phyloP scores from a whole-genome alignment of 2,113 vertebrate species.

The Nesogale talazaci region DNA sequence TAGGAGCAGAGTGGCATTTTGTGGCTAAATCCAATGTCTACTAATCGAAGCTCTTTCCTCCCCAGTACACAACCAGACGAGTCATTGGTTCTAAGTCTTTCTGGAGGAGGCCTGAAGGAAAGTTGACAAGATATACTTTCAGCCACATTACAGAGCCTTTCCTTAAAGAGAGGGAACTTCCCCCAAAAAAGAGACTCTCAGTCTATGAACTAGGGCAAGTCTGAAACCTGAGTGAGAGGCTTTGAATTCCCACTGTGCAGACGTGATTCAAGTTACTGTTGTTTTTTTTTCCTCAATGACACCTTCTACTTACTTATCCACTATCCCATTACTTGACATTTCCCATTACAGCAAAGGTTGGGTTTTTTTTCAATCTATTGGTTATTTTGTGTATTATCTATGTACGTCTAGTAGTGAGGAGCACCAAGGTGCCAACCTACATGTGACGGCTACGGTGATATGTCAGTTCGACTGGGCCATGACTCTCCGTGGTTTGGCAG shows the following conservation, averaged over 20 bases:
- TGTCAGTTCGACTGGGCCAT: not conserved
- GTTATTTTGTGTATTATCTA: not conserved
- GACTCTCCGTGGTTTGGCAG: too few species aligned
- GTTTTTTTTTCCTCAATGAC: not conserved
- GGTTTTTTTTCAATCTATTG: too few species aligned
- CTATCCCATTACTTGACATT: too few species aligned
- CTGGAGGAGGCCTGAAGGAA: conserved; percentile 15
- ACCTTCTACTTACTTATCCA: too few species aligned
- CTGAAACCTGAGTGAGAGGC: not conserved
- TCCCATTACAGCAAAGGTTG: too few species aligned
- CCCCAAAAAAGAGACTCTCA: not conserved
- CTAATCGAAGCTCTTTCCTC: not conserved
- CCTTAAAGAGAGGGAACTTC: too few species aligned
- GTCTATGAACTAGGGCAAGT: not conserved
- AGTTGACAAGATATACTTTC: not conserved
- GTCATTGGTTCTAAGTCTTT: conserved; percentile 4
- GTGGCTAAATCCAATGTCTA: not conserved
- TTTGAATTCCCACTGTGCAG: not conserved
- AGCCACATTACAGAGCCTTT: not conserved
- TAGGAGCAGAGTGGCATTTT: not conserved
- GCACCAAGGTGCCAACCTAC: not conserved
- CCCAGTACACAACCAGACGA: not conserved
- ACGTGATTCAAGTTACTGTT: not conserved
- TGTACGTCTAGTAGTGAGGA: not conserved
- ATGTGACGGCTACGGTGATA: not conserved